Conservation (phyloP, 2,113 vertebrate species). For the Clinocottus analis region DNA sequence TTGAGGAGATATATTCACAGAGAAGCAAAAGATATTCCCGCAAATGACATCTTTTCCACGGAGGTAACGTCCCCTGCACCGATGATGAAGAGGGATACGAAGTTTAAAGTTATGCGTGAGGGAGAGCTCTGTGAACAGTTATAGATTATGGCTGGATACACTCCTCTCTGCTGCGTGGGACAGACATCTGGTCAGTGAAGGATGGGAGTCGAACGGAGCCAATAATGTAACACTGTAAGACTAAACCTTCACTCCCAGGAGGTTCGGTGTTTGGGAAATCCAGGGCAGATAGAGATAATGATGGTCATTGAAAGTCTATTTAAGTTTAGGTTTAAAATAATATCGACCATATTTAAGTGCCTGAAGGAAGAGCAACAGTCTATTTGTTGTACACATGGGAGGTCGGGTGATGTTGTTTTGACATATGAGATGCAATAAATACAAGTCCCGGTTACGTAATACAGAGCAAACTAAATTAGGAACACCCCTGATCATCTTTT, state of each 20-base stretch:
- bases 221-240: slow-evolving; percentile 33
- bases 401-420: not conserved
- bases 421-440: not conserved
- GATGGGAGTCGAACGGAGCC: slow-evolving; percentile 39
- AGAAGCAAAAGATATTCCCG: slow-evolving; percentile 3
- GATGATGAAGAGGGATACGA: slow-evolving; percentile 36
- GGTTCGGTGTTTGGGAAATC: not conserved
- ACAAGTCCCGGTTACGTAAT: not conserved
- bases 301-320: not conserved
- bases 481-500: not conserved
- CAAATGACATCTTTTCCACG: slow-evolving; percentile 19
- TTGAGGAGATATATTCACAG: slow-evolving; percentile 11
- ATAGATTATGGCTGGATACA: slow-evolving; percentile 36
- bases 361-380: not conserved
- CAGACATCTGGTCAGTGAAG: slow-evolving; percentile 60
- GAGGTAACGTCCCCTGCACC: not conserved
- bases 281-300: not conserved
- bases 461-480: not conserved
- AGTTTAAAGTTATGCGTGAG: slow-evolving; percentile 15
- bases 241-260: slow-evolving; percentile 17
- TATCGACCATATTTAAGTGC: not conserved
- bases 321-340: not conserved
- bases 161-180: slow-evolving; percentile 49
- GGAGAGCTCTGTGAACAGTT: slow-evolving; percentile 13
- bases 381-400: not conserved